Evolutionary conservation across 1,140 invertebrate genomes (phyloP).

Genomic region (Protaetia brevitarsis): DNA sequence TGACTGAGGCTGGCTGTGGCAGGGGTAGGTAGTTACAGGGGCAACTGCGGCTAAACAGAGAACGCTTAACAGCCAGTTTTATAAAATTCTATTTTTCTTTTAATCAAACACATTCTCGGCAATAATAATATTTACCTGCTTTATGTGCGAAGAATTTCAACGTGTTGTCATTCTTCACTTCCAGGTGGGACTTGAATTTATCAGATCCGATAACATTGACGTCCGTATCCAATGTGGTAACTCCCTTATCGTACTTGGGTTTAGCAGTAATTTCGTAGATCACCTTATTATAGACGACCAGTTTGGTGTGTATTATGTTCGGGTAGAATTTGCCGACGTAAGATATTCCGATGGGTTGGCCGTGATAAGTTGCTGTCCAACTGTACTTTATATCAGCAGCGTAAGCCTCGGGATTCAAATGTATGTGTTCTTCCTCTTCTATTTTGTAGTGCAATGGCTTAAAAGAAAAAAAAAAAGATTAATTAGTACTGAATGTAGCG

Average conservation of each 20-base stretch:
- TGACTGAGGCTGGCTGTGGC: too few relatives aligned
- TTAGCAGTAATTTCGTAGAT: conserved; percentile 52
- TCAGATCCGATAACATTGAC: conserved; percentile 52
- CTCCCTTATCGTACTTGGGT: conserved; percentile 50
- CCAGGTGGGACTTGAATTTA: conserved; percentile 49
- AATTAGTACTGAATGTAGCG: too few relatives aligned
- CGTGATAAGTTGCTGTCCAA: not conserved
- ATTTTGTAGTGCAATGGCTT: not conserved
- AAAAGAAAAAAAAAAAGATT: not conserved
- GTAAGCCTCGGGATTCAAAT: not conserved
- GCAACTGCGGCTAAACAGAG: too few relatives aligned
- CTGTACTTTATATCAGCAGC: not conserved
- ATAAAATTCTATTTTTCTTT: too few relatives aligned
- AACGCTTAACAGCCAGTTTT: too few relatives aligned
- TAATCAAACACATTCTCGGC: too few relatives aligned
- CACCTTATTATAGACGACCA: conserved; percentile 37
- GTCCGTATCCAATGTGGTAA: conserved; percentile 53
- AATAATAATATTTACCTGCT: conserved; percentile 53
- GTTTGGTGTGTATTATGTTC: conserved; percentile 29
- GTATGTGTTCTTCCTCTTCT: not conserved
- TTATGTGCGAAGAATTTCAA: conserved; percentile 53
- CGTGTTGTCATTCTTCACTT: conserved; percentile 56
- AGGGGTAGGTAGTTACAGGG: too few relatives aligned
- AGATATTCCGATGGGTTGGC: not conserved
- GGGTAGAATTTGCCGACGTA: not conserved